These are phyloP conservation scores for Zaprionus tsacasi DNA, from an alignment of 1,140 invertebrate genomes.

Conservation along the genomic window DNA sequence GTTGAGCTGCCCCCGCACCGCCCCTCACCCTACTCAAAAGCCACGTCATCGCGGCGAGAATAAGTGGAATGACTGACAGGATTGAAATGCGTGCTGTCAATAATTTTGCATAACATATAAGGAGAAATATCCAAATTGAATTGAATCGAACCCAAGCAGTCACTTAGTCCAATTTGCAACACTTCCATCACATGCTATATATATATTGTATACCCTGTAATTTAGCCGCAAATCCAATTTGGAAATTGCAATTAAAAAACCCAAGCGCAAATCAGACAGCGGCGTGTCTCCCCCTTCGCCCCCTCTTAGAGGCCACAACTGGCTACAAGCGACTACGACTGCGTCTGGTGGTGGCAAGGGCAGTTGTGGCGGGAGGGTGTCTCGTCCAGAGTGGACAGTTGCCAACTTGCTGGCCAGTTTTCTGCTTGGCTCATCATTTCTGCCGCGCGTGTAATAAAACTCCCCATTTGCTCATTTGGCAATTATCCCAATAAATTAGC, in stretches of 20 bases:
- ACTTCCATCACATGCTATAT: background rate
- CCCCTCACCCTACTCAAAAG: background rate
- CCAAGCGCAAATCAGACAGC: constrained; percentile 32
- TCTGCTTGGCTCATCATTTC: constrained; percentile 67
- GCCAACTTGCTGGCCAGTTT: constrained; percentile 43
- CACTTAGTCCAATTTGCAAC: constrained; percentile 50
- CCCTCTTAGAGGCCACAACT: background rate
- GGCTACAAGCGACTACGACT: background rate
- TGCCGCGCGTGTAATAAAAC: constrained; percentile 65
- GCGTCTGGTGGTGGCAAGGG: too few relatives aligned
- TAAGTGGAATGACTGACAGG: constrained; percentile 12
- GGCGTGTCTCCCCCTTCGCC: background rate
- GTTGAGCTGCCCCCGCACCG: constrained; percentile 54
- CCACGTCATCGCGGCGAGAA: constrained; percentile 9
- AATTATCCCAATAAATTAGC: constrained; percentile 79
- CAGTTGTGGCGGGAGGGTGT: background rate
- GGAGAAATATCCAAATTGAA: constrained; percentile 76
- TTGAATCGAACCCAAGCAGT: constrained; percentile 33
- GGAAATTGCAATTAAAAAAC: constrained; percentile 73
- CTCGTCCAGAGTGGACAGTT: background rate
- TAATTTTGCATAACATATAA: constrained; percentile 77
- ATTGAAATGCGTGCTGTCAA: constrained; percentile 55
- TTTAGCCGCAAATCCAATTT: constrained; percentile 41
- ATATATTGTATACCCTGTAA: background rate
- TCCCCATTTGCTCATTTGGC: constrained; percentile 76